Conservation (phyloP, 2,797 vertebrate genomes). For the Calcarius lapponicus region DNA sequence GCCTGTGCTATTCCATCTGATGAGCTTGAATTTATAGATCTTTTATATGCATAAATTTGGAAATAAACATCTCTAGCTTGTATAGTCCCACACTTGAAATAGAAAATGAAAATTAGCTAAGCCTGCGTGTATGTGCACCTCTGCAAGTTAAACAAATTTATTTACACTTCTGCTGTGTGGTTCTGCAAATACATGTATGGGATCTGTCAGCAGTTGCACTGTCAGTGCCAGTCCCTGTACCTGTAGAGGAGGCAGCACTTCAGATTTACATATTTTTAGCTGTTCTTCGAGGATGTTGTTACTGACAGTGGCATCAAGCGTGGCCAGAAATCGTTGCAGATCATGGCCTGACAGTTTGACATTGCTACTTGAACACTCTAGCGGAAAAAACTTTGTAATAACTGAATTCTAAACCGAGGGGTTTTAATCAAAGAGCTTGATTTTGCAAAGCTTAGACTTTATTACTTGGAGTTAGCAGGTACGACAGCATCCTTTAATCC, state of each 20-base stretch:
- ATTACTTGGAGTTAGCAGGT: not conserved
- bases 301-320: not conserved
- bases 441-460: not conserved
- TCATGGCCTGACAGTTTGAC: not conserved
- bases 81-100: not conserved
- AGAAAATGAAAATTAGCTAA: not conserved
- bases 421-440: not conserved
- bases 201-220: not conserved
- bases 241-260: not conserved
- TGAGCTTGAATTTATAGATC: not conserved
- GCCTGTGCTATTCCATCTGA: not conserved
- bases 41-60: not conserved
- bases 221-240: fast-evolving
- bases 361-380: not conserved
- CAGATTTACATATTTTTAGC: not conserved
- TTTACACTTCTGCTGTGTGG: not conserved
- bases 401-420: not conserved
- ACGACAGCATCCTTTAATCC: not conserved
- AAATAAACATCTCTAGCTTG: not conserved
- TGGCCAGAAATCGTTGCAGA: not conserved
- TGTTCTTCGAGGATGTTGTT: not conserved
- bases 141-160: not conserved
- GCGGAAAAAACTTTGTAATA: not conserved
- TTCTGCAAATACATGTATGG: not conserved
- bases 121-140: fast-evolving